phyloP scores from a whole-genome alignment of 2,113 vertebrate species.

The Machaerirhynchus nigripectus region DNA sequence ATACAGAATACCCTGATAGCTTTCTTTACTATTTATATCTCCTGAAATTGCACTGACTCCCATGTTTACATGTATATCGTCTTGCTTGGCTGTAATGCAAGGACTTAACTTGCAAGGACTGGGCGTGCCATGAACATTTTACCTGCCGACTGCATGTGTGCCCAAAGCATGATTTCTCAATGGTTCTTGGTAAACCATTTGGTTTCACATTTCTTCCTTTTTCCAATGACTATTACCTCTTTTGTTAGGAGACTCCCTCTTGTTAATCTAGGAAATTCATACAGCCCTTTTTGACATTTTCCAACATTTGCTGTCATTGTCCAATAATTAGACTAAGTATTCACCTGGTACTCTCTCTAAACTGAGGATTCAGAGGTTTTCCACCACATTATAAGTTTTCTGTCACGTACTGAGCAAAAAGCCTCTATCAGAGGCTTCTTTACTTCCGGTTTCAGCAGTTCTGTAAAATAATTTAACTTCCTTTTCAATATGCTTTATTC shows the following conservation, averaged over 20 bases:
- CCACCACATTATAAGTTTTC: not conserved
- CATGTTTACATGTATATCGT: not conserved
- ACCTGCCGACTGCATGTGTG: not conserved
- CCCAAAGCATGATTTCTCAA: not conserved
- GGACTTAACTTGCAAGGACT: not conserved
- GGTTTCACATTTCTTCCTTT: not conserved
- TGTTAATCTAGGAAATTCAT: not conserved
- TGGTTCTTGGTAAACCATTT: not conserved
- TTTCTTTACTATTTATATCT: not conserved
- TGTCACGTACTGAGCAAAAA: constrained; percentile 48
- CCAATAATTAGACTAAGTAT: not conserved
- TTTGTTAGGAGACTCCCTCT: not conserved
- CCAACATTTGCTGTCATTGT: not conserved
- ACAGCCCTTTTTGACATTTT: not conserved
- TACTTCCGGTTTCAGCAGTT: constrained; percentile 22
- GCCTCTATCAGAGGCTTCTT: not conserved
- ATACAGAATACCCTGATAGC: not conserved
- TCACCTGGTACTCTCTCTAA: not conserved
- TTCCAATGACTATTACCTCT: not conserved
- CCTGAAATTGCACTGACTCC: not conserved
- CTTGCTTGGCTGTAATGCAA: not conserved
- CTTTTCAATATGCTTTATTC: constrained; percentile 46
- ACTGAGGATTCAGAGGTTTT: not conserved
- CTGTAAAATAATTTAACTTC: constrained; percentile 46
- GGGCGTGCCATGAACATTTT: not conserved